These are phyloP conservation scores for Chrysopilus asiliformis DNA, from an alignment of 2,888 invertebrate genomes.

Conservation along the genomic window DNA sequence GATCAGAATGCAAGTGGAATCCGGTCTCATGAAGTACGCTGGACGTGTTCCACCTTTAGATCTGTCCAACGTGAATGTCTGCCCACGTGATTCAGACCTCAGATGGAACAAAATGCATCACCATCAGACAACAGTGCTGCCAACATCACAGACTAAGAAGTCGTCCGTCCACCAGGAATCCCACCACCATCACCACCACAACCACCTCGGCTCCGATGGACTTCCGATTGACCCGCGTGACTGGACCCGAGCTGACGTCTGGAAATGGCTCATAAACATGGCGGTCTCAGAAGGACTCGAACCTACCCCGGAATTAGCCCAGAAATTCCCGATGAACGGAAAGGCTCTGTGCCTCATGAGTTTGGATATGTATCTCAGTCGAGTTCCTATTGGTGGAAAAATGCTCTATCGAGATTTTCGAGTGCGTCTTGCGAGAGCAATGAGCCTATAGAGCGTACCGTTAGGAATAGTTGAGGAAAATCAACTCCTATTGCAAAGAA, in stretches of 20 bases:
- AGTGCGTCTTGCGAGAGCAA: conserved; percentile 51
- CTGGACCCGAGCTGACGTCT: conserved; percentile 58
- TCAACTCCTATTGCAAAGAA: too few species aligned
- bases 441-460: conserved; percentile 44
- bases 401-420: conserved; percentile 56
- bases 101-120: conserved; percentile 18
- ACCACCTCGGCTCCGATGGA: conserved; percentile 31
- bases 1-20: conserved; percentile 30
- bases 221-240: conserved; percentile 50
- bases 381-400: conserved; percentile 56
- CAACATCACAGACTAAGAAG: conserved; percentile 17
- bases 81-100: conserved; percentile 23
- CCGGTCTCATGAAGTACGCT: conserved; percentile 30
- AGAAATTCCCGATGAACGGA: conserved; percentile 65
- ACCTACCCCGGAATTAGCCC: conserved; percentile 30
- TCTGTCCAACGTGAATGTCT: conserved; percentile 28
- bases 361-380: conserved; percentile 55
- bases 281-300: conserved; percentile 39
- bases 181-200: too few species aligned
- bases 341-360: conserved; percentile 68
- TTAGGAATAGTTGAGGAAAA: too few species aligned
- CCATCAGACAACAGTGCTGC: conserved; percentile 17
- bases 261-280: conserved; percentile 48
- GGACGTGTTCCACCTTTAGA: conserved; percentile 34
- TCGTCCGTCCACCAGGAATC: too few species aligned